Evolutionary conservation across 2,888 invertebrate species (phyloP).

Genomic region (Morinoia aosen): DNA sequence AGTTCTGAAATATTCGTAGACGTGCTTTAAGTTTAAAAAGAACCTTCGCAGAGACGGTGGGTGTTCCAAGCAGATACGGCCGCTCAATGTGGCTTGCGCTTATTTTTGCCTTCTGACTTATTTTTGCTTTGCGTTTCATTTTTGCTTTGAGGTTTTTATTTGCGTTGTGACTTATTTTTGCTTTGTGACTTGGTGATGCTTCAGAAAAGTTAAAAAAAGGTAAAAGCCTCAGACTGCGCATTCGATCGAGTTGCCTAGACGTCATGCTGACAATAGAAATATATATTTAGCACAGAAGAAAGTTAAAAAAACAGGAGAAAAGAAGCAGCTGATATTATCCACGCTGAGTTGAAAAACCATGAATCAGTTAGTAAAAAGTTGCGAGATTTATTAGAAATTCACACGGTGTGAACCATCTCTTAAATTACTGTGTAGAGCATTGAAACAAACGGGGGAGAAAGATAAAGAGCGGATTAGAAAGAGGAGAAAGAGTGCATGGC

Average conservation of each 20-base stretch:
- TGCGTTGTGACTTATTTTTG: not conserved
- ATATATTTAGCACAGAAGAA: not conserved
- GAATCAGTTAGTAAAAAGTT: not conserved
- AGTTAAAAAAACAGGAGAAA: not conserved
- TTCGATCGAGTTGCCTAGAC: not conserved
- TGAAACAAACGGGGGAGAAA: not conserved
- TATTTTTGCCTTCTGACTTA: not conserved
- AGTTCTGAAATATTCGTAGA: not conserved
- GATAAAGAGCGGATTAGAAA: not conserved
- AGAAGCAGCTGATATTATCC: not conserved
- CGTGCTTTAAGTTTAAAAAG: not conserved
- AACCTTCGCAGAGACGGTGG: not conserved
- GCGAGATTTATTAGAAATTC: not conserved
- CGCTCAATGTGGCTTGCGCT: not conserved
- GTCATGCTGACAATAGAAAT: not conserved
- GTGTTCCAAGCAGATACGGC: not conserved
- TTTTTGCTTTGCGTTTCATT: not conserved
- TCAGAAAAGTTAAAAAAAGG: not conserved
- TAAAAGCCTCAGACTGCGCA: not conserved
- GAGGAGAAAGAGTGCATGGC: slow-evolving; percentile 26
- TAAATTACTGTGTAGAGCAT: not conserved
- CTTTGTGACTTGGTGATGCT: not conserved
- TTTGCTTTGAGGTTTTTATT: no score
- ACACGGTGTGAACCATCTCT: not conserved
- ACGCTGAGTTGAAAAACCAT: not conserved